phyloP scores from a whole-genome alignment of 2,797 vertebrate species.

The Odontamblyopus lacepedii region DNA sequence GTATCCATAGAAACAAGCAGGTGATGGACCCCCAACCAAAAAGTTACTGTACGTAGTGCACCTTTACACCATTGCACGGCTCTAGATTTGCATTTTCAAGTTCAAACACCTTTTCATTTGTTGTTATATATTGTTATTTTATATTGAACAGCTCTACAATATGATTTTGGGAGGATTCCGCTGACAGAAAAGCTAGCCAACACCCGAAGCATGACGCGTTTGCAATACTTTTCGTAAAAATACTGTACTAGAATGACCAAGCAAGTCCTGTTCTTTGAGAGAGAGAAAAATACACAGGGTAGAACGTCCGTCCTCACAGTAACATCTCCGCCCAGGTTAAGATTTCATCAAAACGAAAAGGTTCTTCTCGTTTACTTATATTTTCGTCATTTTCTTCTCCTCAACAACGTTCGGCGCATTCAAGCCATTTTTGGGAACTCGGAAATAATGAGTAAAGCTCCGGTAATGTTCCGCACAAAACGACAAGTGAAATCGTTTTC shows the following conservation, averaged over 20 bases:
- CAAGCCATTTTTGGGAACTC: not conserved
- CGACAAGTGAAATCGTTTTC: conserved; percentile 12
- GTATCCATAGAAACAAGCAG: no score
- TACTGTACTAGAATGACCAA: conserved; percentile 41
- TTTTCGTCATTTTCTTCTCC: not conserved
- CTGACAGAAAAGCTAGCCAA: conserved; percentile 45
- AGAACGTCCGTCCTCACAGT: conserved; percentile 48
- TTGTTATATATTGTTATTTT: not conserved
- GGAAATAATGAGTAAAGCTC: conserved; percentile 21
- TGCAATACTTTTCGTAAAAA: conserved; percentile 53
- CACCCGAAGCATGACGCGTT: conserved; percentile 34
- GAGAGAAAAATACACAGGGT: conserved; percentile 37
- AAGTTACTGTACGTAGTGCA: no score
- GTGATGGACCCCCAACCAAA: no score
- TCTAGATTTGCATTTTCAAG: not conserved
- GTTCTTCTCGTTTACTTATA: not conserved
- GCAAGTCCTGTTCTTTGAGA: conserved; percentile 26
- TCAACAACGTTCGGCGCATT: not conserved
- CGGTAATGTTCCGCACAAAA: not conserved
- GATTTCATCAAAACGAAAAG: not conserved
- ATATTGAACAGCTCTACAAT: not conserved
- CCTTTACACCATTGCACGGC: no score
- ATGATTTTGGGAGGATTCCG: not conserved
- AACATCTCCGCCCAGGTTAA: conserved; percentile 22
- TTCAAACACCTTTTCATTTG: not conserved